Evolutionary conservation across 2,797 vertebrate species (phyloP).

Genomic region (Myoxocephalus aenaeus): DNA sequence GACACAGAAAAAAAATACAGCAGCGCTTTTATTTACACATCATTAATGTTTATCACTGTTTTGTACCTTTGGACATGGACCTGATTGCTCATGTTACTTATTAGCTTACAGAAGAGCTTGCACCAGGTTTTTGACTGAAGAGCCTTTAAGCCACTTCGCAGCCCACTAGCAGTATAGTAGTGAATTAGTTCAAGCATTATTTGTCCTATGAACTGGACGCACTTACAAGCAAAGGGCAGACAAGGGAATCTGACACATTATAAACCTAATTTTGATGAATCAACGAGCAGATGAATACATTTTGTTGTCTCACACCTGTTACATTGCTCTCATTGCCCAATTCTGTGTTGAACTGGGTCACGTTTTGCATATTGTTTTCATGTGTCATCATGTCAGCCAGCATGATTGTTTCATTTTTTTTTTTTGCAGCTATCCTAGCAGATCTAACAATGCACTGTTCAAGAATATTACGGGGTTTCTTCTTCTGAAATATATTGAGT

Average conservation of each 20-base stretch:
- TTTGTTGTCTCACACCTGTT: not conserved
- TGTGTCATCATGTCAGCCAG: not conserved
- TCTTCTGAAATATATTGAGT: not conserved
- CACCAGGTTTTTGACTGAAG: conserved; percentile 51
- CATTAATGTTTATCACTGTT: conserved; percentile 48
- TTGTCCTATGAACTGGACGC: not conserved
- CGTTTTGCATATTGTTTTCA: not conserved
- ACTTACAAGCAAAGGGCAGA: not conserved
- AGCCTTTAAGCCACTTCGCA: not conserved
- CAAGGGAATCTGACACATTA: not conserved
- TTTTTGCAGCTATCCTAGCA: too few species aligned
- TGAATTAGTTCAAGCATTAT: conserved; percentile 12
- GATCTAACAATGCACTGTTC: not conserved
- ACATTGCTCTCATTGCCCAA: not conserved
- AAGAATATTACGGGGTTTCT: not conserved
- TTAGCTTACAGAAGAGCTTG: conserved; percentile 64
- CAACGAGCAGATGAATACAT: not conserved
- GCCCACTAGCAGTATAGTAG: not conserved
- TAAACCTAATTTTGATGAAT: not conserved
- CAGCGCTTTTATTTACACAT: conserved; percentile 34
- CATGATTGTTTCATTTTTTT: not conserved
- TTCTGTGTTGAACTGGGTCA: not conserved
- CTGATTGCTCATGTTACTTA: conserved; percentile 70
- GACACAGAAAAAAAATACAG: not conserved
- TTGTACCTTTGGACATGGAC: conserved; percentile 65